phyloP scores from a whole-genome alignment of 1,140 invertebrate genomes.

The Scaptomyza graminum region DNA sequence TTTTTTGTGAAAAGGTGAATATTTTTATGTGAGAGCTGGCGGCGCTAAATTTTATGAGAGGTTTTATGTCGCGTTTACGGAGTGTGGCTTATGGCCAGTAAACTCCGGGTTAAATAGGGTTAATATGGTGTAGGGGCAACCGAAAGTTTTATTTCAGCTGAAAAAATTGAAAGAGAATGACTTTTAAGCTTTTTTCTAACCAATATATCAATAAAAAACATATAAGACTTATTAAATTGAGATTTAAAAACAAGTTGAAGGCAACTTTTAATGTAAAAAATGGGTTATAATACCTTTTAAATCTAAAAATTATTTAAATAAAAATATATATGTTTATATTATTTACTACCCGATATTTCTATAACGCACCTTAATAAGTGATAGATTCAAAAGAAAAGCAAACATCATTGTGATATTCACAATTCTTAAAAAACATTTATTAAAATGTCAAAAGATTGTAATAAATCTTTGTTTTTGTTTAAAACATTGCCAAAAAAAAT shows the following conservation, averaged over 20 bases:
- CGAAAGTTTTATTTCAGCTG: not conserved
- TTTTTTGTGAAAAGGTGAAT: slow-evolving; percentile 69
- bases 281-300: no score
- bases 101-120: slow-evolving; percentile 65
- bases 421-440: not conserved
- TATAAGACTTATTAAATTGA: no score
- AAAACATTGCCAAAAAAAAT: no score
- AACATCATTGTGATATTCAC: not conserved
- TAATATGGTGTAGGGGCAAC: slow-evolving; percentile 49
- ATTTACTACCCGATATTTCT: not conserved
- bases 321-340: no score
- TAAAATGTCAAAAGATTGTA: not conserved
- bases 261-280: no score
- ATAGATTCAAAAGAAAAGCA: not conserved
- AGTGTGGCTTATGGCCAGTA: slow-evolving; percentile 24
- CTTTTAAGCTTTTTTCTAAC: no score
- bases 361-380: not conserved
- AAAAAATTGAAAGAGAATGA: no score
- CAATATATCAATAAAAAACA: no score
- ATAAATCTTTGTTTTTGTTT: not conserved
- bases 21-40: slow-evolving; percentile 53
- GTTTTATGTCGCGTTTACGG: slow-evolving; percentile 39
- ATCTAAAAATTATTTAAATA: no score
- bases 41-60: slow-evolving; percentile 35
- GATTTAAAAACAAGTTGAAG: no score